Evolutionary conservation across 1,140 invertebrate genomes (phyloP).

Genomic region (Lepidotrigona ventralis): DNA sequence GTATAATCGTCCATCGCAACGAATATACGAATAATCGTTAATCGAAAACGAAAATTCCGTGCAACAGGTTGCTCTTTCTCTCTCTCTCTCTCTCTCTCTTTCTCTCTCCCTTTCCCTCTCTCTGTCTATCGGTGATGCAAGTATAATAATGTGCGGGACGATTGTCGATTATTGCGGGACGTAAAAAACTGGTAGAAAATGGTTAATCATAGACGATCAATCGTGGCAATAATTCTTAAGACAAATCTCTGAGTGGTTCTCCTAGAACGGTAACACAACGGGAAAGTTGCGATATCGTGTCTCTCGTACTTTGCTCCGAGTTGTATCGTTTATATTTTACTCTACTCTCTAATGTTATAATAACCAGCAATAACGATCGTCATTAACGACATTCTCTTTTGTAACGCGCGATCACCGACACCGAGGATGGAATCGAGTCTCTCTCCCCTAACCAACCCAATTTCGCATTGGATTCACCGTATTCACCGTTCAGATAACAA

Average conservation of each 20-base stretch:
- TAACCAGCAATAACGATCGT: slow-evolving; percentile 58
- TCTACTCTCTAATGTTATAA: slow-evolving; percentile 51
- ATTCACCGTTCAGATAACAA: not conserved
- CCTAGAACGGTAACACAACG: not conserved
- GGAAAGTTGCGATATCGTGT: not conserved
- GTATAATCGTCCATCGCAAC: slow-evolving; percentile 6
- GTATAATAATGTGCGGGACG: not conserved
- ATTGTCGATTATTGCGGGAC: not conserved
- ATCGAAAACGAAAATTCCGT: not conserved
- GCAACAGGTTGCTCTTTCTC: not conserved
- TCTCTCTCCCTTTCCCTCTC: too few species aligned
- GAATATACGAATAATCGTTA: not conserved
- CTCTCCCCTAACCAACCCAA: not conserved
- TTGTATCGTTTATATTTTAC: slow-evolving; percentile 35
- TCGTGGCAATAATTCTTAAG: not conserved
- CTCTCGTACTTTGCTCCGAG: slow-evolving; percentile 34
- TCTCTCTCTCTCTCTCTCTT: too few species aligned
- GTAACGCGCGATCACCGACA: slow-evolving; percentile 34
- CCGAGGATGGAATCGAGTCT: slow-evolving; percentile 56
- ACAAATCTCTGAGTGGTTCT: not conserved
- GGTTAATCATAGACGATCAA: not conserved
- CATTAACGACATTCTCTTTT: slow-evolving; percentile 47
- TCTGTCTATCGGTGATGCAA: not conserved
- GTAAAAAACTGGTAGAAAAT: slow-evolving; percentile 21
- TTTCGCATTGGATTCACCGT: not conserved